phyloP scores from a whole-genome alignment of 2,113 vertebrate species.

The Gorsachius goisagi region DNA sequence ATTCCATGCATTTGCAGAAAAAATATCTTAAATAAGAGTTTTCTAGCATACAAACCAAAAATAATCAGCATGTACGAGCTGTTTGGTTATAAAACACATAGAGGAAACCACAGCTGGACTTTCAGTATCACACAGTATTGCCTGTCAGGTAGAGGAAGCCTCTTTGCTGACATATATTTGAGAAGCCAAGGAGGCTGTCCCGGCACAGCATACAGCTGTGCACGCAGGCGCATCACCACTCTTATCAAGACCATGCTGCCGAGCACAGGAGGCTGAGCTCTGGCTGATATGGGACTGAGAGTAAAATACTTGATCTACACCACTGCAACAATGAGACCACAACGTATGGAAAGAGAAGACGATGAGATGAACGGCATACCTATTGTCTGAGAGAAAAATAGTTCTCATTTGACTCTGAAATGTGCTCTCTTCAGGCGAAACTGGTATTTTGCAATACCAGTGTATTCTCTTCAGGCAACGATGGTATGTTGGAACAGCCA shows the following conservation, averaged over 20 bases:
- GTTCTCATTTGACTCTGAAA: not conserved
- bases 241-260: not conserved
- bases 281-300: not conserved
- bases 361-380: accelerated
- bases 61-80: not conserved
- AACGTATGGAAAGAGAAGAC: not conserved
- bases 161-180: not conserved
- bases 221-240: too few relatives aligned
- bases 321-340: not conserved
- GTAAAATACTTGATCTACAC: not conserved
- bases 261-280: not conserved
- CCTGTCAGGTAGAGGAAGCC: not conserved
- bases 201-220: not conserved
- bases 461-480: not conserved
- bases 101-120: not conserved
- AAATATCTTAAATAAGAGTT: not conserved
- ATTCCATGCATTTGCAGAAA: not conserved
- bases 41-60: not conserved
- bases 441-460: not conserved
- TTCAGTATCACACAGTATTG: not conserved
- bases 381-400: not conserved
- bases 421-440: not conserved
- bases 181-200: not conserved
- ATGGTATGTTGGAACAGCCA: not conserved
- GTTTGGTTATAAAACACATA: not conserved